phyloP scores from a whole-genome alignment of 2,797 vertebrate genomes.

The Acanthurus lineatus region DNA sequence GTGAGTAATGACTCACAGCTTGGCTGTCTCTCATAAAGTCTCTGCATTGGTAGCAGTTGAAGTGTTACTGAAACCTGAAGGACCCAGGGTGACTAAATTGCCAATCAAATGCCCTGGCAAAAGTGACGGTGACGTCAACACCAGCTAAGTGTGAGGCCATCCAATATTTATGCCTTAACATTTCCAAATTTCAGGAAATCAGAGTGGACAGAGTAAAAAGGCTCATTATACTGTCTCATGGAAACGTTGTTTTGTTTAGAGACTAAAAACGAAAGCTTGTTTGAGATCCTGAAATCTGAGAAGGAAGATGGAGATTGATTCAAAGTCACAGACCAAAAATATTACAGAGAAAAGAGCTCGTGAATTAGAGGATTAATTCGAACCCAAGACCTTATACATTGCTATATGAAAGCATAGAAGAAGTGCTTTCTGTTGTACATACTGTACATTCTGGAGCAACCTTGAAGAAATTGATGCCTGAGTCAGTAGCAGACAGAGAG shows the following conservation, averaged over 20 bases:
- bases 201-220: conserved; percentile 34
- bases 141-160: conserved; percentile 47
- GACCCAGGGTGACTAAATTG: conserved; percentile 56
- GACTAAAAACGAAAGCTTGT: conserved; percentile 21
- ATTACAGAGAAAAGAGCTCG: conserved; percentile 10
- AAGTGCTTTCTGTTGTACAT: background rate
- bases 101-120: conserved; percentile 47
- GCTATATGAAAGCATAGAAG: background rate
- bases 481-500: conserved; percentile 26
- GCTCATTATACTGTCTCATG: conserved; percentile 45
- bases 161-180: conserved; percentile 16
- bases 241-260: conserved; percentile 34
- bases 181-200: conserved; percentile 41
- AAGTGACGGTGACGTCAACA: conserved; percentile 43
- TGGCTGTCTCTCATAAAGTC: conserved; percentile 65
- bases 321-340: background rate
- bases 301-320: conserved; percentile 4
- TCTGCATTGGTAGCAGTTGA: conserved; percentile 54
- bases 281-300: conserved; percentile 38
- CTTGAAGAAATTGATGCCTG: conserved; percentile 26
- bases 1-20: conserved; percentile 64
- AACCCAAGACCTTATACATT: conserved; percentile 1
- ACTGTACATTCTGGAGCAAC: conserved; percentile 1
- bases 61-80: conserved; percentile 47
- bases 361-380: background rate